phyloP scores from a whole-genome alignment of 2,797 vertebrate species.

The Typhlichthys subterraneus region DNA sequence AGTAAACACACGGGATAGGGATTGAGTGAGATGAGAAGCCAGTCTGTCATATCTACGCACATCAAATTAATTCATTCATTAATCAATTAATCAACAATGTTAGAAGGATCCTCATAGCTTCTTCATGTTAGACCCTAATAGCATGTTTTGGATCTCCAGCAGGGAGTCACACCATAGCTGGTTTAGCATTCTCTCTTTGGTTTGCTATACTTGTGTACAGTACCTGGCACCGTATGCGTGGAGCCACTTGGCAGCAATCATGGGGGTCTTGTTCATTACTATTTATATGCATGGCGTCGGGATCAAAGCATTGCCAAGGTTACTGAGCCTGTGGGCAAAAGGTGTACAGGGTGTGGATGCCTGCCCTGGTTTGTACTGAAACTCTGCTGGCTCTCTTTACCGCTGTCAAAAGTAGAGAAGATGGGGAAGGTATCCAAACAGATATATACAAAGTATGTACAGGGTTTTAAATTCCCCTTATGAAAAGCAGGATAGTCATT shows the following conservation, averaged over 20 bases:
- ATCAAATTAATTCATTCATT: too few relatives aligned
- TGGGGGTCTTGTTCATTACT: slow-evolving; percentile 43
- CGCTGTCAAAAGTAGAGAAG: slow-evolving; percentile 20
- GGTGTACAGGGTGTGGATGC: slow-evolving; percentile 49
- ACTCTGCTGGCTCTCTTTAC: slow-evolving; percentile 22
- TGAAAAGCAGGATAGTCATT: too few relatives aligned
- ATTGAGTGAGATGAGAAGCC: too few relatives aligned
- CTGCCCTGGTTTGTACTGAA: slow-evolving; percentile 24
- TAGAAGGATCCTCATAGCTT: too few relatives aligned
- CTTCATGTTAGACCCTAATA: neutral
- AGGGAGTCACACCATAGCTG: slow-evolving; percentile 14
- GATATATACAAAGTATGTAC: too few relatives aligned
- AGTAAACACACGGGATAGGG: too few relatives aligned
- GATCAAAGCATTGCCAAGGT: slow-evolving; percentile 65
- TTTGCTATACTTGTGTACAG: neutral
- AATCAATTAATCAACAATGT: too few relatives aligned
- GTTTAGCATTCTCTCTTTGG: slow-evolving; percentile 44
- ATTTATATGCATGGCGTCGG: slow-evolving; percentile 43
- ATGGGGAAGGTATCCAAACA: slow-evolving; percentile 10
- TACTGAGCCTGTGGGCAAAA: slow-evolving; percentile 29
- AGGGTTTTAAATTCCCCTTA: too few relatives aligned
- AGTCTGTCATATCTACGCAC: too few relatives aligned
- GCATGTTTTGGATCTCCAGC: slow-evolving; percentile 54
- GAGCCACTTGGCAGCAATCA: slow-evolving; percentile 11
- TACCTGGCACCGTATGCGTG: slow-evolving; percentile 44